Conservation (phyloP, 2,888 invertebrate genomes). For the Amphipyra tragopoginis region DNA sequence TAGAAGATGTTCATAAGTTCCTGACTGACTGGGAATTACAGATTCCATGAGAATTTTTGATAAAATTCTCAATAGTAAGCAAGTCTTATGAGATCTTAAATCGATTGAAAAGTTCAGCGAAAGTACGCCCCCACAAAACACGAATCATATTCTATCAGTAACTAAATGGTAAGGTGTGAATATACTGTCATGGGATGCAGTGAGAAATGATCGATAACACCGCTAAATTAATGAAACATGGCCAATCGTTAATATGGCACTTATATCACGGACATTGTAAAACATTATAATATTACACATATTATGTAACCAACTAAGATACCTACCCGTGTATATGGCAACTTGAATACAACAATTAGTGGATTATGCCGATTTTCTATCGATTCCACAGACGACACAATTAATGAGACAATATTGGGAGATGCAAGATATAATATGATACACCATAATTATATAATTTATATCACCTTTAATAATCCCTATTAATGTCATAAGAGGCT, state of each 20-base stretch:
- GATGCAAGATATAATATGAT: slow-evolving; percentile 5
- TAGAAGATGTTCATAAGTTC: slow-evolving; percentile 4
- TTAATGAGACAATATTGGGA: slow-evolving; percentile 31
- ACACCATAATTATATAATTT: slow-evolving; percentile 9
- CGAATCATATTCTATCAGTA: slow-evolving; percentile 48
- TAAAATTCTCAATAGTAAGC: slow-evolving; percentile 3
- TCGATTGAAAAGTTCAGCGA: slow-evolving; percentile 11
- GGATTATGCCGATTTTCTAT: slow-evolving; percentile 65
- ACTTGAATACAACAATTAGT: slow-evolving; percentile 69
- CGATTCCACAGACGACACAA: slow-evolving; percentile 57
- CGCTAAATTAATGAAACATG: slow-evolving; percentile 67
- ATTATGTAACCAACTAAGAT: slow-evolving; percentile 66
- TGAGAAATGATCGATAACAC: slow-evolving; percentile 62
- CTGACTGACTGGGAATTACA: slow-evolving; percentile 7
- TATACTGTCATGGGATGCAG: slow-evolving; percentile 78
- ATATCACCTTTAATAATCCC: too few relatives aligned
- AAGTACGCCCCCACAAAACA: slow-evolving; percentile 33
- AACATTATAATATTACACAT: slow-evolving; percentile 60
- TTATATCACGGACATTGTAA: slow-evolving; percentile 79
- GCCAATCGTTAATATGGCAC: slow-evolving; percentile 83
- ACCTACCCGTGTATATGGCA: slow-evolving; percentile 80
- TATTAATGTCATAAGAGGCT: slow-evolving; percentile 26
- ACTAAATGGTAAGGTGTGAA: slow-evolving; percentile 50
- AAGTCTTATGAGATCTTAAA: slow-evolving; percentile 9
- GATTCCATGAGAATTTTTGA: slow-evolving; percentile 9